Base-by-base conservation (phyloP, 2,888 invertebrate genomes). In the Perdita meconis region DNA sequence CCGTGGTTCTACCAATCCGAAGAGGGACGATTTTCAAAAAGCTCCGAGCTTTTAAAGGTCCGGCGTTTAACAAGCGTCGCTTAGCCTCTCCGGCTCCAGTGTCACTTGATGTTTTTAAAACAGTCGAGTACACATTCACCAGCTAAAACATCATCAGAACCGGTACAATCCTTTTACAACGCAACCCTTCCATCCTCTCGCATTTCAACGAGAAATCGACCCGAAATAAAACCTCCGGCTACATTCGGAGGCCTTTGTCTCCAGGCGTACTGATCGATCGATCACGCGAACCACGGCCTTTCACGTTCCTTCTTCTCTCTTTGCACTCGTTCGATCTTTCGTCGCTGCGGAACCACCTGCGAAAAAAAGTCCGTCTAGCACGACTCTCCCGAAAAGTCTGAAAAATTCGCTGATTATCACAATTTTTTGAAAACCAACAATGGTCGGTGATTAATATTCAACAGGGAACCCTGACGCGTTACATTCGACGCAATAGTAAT, bases 121-220 rank as follows among this genome's bases (percentile, higher is more conserved):
- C 47, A 24, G 16, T 8, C 38, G 5, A 12, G 19, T 22, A 30
- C 30, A n/a, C 40, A 13, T 40, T 30, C 22, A 30, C 6, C 42
- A 30, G 22, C 47, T 30, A 44, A 30, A 47, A 59, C 44, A 59
- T n/a, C 34, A 8, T 10, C n/a, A 44, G 51, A 42, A 71, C 59
- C 24, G 66, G 55, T 53, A 63, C 50, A 53, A 76, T 71, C 70
- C 65, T 70, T 77, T 63, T 71, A 71, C 61, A 36, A 36, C 30
- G 56, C 60, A 16, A 38, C 30, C 34, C 42, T 42, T 40, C 16
- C 10, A 13, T 38, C 24, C 36, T 34, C 30, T 38, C 38, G 38
- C 47, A 26, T 68, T 77, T 57, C 78, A 50, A 64, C 47, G 75
- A 55, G 65, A 61, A 75, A 75, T 75, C 75, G 53, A 69, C 60